These are phyloP conservation scores for Trogon surrucura DNA, from an alignment of 2,113 vertebrate genomes.

Conservation along the genomic window DNA sequence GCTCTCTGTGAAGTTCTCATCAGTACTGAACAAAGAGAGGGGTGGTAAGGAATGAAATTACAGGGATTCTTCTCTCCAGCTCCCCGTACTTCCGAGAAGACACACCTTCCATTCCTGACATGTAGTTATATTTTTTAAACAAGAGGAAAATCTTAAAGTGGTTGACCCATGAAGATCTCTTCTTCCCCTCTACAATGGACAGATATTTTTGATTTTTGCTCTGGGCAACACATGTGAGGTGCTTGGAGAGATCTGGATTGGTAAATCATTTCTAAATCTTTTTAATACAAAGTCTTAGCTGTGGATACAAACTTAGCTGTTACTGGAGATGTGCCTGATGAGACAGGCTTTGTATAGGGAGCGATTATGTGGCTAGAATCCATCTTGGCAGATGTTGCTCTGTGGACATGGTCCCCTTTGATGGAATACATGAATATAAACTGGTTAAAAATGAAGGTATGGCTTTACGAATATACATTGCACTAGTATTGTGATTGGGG, in stretches of 20 bases:
- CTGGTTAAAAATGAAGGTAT: background rate
- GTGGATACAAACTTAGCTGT: constrained; percentile 28
- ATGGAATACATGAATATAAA: constrained; percentile 2
- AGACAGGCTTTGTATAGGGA: background rate
- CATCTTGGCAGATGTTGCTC: background rate
- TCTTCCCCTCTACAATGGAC: background rate
- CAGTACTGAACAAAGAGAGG: constrained; percentile 44
- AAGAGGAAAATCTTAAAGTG: constrained; percentile 30
- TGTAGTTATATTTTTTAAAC: constrained; percentile 63
- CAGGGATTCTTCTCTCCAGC: constrained; percentile 57
- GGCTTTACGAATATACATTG: constrained; percentile 19
- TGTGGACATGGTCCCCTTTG: background rate
- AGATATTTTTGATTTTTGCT: constrained; percentile 40
- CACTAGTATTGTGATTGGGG: background rate
- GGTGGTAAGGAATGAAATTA: constrained; percentile 31
- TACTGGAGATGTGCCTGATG: background rate
- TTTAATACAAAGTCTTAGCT: constrained; percentile 42
- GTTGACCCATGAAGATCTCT: constrained; percentile 3
- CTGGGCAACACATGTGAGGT: constrained; percentile 36
- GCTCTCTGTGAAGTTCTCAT: constrained; percentile 48
- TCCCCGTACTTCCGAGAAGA: constrained; percentile 27
- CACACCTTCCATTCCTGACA: constrained; percentile 42
- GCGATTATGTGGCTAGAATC: background rate
- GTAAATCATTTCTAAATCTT: constrained; percentile 50
- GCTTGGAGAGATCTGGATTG: constrained; percentile 63